Conservation (phyloP, 1,140 invertebrate genomes). For the Aphaenogaster ashmeadi region DNA sequence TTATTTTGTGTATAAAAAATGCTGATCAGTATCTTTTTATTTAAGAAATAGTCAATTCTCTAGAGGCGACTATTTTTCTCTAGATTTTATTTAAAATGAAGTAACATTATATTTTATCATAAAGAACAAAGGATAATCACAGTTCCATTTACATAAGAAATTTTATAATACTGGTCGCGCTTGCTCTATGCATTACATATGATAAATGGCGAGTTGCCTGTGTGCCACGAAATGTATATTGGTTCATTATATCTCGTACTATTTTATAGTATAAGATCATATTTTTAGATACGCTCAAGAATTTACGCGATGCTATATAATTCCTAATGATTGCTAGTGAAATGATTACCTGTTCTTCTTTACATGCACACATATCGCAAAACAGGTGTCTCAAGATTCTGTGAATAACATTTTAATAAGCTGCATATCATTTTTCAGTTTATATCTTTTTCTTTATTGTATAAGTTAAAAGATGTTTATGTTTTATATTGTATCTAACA, state of each 20-base stretch:
- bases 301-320: constrained; percentile 5
- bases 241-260: constrained; percentile 54
- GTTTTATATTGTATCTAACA: constrained; percentile 75
- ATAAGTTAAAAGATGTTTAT: constrained; percentile 65
- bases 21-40: constrained; percentile 34
- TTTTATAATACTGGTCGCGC: constrained; percentile 30
- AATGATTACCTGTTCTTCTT: constrained; percentile 22
- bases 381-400: constrained; percentile 44
- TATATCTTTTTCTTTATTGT: constrained; percentile 66
- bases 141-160: constrained; percentile 58
- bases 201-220: constrained; percentile 48
- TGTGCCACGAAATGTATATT: constrained; percentile 62
- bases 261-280: constrained; percentile 55
- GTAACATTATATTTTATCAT: background rate
- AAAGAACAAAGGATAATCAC: constrained; percentile 67
- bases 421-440: constrained; percentile 60
- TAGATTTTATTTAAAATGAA: constrained; percentile 62
- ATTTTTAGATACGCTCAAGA: constrained; percentile 60
- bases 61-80: constrained; percentile 11
- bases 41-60: constrained; percentile 14
- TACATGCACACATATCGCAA: background rate
- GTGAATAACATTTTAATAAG: constrained; percentile 57
- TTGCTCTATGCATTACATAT: constrained; percentile 47
- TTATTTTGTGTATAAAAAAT: constrained; percentile 26
- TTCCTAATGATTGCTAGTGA: constrained; percentile 52